phyloP scores from a whole-genome alignment of 2,888 invertebrate genomes.

The Parnassius apollo region DNA sequence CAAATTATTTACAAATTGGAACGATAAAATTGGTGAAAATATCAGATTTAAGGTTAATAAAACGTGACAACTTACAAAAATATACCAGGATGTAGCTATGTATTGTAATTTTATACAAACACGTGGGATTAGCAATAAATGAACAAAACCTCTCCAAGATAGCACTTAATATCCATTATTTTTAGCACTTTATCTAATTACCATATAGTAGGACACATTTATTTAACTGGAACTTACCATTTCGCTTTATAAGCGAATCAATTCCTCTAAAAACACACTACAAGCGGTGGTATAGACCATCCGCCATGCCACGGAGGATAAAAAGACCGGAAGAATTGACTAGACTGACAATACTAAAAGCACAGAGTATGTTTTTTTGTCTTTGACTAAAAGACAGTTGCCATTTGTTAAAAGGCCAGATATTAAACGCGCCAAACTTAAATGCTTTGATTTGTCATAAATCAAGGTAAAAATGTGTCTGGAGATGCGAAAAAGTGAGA shows the following conservation, averaged over 20 bases:
- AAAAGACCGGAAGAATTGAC: conserved; percentile 73
- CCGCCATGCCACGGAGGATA: conserved; percentile 81
- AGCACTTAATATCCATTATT: conserved; percentile 42
- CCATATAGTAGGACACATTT: conserved; percentile 37
- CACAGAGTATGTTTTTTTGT: too few relatives aligned
- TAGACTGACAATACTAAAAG: conserved; percentile 52
- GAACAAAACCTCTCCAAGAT: conserved; percentile 36
- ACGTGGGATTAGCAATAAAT: conserved; percentile 40
- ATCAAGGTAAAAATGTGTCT: too few relatives aligned
- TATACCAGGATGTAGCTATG: conserved; percentile 31
- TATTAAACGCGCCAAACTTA: too few relatives aligned
- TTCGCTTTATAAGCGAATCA: conserved; percentile 74
- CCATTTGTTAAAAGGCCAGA: conserved; percentile 38
- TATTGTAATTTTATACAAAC: conserved; percentile 36
- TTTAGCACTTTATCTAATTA: conserved; percentile 36
- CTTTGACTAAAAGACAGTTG: conserved; percentile 43
- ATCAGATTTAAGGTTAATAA: neutral
- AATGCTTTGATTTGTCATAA: too few relatives aligned
- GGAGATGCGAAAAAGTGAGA: too few relatives aligned
- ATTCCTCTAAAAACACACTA: conserved; percentile 74
- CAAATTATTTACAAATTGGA: neutral
- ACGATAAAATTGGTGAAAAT: too few relatives aligned
- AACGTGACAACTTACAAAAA: conserved; percentile 26
- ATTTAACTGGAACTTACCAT: conserved; percentile 64
- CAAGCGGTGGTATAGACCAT: conserved; percentile 70